Evolutionary conservation across 2,113 vertebrate genomes (phyloP).

Genomic region (Python bivittatus): DNA sequence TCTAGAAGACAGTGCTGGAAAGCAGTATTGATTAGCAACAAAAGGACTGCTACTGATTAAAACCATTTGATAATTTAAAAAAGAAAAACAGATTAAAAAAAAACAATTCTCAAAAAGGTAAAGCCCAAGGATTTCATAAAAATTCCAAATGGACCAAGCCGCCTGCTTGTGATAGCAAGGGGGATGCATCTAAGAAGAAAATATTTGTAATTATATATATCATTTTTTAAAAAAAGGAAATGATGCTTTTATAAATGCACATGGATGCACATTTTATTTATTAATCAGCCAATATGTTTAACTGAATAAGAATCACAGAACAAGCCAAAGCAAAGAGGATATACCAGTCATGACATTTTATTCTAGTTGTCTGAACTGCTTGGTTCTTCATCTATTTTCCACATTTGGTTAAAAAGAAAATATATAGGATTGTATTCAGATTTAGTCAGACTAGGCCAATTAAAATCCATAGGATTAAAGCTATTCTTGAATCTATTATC

Average conservation of each 20-base stretch:
- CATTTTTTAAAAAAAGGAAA: neutral
- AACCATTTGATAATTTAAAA: neutral
- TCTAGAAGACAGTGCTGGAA: neutral
- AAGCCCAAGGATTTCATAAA: neutral
- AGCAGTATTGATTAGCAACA: neutral
- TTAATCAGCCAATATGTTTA: neutral
- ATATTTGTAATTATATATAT: neutral
- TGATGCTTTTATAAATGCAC: neutral
- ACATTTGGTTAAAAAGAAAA: neutral
- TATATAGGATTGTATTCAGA: neutral
- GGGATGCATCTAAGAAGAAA: neutral
- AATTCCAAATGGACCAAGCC: neutral
- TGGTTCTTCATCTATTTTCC: neutral
- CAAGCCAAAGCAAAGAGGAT: neutral
- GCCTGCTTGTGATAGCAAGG: neutral
- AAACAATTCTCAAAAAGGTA: neutral
- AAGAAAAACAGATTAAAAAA: neutral
- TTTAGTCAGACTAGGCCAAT: neutral
- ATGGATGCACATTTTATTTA: neutral
- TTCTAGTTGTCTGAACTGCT: neutral
- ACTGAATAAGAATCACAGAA: neutral
- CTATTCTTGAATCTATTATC: neutral
- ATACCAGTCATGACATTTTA: neutral
- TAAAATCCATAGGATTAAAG: neutral
- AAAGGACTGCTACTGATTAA: neutral